These are phyloP conservation scores for Physeter macrocephalus DNA, from an alignment of 2,113 vertebrate genomes.

Conservation along the genomic window DNA sequence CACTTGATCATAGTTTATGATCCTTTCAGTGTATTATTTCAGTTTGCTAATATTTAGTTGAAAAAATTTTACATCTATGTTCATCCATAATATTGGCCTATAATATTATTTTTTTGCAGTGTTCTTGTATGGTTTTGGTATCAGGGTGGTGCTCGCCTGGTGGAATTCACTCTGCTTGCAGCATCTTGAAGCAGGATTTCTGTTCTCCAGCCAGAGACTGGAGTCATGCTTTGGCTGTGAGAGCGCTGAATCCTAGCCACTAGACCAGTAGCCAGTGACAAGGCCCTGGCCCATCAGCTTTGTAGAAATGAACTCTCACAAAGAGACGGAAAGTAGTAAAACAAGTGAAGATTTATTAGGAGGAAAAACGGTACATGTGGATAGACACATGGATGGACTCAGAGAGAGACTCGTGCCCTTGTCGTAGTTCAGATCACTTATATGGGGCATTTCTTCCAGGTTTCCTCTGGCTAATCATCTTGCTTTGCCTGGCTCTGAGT, in stretches of 20 bases:
- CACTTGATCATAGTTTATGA: not conserved
- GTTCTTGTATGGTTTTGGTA: not conserved
- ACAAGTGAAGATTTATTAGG: not conserved
- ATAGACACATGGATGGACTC: not conserved
- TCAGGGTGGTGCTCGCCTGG: not conserved
- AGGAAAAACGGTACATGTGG: not conserved
- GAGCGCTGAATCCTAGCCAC: not conserved
- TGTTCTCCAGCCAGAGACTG: not conserved
- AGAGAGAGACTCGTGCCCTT: not conserved
- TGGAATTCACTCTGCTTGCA: not conserved
- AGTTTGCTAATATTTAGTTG: not conserved
- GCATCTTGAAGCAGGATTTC: not conserved
- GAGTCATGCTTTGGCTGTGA: not conserved
- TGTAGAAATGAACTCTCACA: not conserved
- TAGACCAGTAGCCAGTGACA: not conserved
- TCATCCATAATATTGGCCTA: not conserved
- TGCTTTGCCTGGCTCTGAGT: not conserved
- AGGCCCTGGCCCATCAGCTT: not conserved
- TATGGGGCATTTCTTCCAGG: not conserved
- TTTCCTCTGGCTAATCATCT: not conserved
- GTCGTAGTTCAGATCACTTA: not conserved
- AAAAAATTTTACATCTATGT: not conserved
- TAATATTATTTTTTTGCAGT: not conserved
- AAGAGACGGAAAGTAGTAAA: not conserved
- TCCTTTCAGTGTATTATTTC: not conserved